A percentile compares a stretch with the other conserved stretches of the same genome.
Evolutionary conservation across 2,888 invertebrate species (phyloP).

Genomic region (Conus canariensis): DNA sequence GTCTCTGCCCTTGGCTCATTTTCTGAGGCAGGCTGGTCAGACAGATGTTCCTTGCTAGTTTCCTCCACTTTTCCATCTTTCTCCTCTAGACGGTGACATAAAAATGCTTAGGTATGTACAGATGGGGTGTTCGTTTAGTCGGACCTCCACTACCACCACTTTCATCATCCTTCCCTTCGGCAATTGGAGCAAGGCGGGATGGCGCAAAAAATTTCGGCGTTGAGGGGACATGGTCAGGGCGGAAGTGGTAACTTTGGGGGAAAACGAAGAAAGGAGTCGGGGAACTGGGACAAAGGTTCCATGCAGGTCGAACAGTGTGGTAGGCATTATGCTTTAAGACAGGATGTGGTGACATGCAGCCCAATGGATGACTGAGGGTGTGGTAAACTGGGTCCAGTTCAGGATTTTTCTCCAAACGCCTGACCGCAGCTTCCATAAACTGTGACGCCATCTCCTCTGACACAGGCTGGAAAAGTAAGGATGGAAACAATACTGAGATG

Average conservation of each 20-base stretch:
- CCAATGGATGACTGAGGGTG: not conserved
- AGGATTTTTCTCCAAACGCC: not conserved
- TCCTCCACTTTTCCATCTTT: not conserved
- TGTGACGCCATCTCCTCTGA: constrained; percentile 19
- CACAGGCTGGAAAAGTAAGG: not conserved
- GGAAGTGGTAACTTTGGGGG: not conserved
- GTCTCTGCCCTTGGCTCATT: not conserved
- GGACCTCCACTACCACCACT: not conserved
- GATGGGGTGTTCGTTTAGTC: not conserved
- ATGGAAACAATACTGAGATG: not conserved
- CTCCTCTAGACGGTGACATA: not conserved
- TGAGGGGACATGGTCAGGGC: not conserved
- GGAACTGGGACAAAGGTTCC: not conserved
- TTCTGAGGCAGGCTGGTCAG: not conserved
- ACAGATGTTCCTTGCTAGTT: too few relatives aligned
- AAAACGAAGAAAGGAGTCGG: not conserved
- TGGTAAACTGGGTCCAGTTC: not conserved
- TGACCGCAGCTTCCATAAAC: not conserved
- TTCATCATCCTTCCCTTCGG: not conserved
- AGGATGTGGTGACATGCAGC: not conserved
- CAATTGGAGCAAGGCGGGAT: not conserved
- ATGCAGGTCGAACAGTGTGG: not conserved
- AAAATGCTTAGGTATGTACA: constrained; percentile 1
- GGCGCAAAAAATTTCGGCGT: not conserved
- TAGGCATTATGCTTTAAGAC: not conserved